Evolutionary conservation across 2,113 vertebrate genomes (phyloP).

Genomic region (Thalassarche chlororhynchos): DNA sequence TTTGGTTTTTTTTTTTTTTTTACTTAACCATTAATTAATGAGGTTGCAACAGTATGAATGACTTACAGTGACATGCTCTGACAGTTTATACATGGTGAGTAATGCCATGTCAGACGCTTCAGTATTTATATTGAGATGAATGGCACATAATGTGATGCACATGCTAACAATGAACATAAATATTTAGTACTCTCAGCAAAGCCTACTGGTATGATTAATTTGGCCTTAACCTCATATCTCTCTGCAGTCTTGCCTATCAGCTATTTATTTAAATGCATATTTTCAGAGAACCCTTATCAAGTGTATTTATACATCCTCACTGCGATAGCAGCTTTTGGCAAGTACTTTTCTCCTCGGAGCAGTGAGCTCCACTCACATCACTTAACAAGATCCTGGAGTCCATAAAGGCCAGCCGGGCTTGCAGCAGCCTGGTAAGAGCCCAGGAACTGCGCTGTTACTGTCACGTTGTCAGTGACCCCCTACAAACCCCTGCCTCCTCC

Average conservation of each 20-base stretch:
- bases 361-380: neutral
- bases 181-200: constrained; percentile 63
- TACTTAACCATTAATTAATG: constrained; percentile 59
- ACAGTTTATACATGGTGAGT: constrained; percentile 61
- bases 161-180: constrained; percentile 65
- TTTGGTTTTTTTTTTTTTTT: neutral
- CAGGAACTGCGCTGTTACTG: neutral
- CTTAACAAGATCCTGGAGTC: neutral
- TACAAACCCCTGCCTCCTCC: no score
- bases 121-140: constrained; percentile 71
- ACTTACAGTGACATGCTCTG: constrained; percentile 26
- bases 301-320: neutral
- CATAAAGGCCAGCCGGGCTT: neutral
- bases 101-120: constrained; percentile 47
- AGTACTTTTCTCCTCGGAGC: neutral
- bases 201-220: constrained; percentile 55
- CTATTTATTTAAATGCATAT: neutral
- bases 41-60: constrained; percentile 14
- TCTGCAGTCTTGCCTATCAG: constrained; percentile 30
- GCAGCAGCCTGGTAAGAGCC: neutral
- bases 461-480: neutral
- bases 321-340: neutral
- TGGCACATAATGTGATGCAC: constrained; percentile 53
- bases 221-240: constrained; percentile 11
- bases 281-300: neutral